Evolutionary conservation across 92 coral and sea anemone species (phyloP).

Genomic region (Actinernus sp.): DNA sequence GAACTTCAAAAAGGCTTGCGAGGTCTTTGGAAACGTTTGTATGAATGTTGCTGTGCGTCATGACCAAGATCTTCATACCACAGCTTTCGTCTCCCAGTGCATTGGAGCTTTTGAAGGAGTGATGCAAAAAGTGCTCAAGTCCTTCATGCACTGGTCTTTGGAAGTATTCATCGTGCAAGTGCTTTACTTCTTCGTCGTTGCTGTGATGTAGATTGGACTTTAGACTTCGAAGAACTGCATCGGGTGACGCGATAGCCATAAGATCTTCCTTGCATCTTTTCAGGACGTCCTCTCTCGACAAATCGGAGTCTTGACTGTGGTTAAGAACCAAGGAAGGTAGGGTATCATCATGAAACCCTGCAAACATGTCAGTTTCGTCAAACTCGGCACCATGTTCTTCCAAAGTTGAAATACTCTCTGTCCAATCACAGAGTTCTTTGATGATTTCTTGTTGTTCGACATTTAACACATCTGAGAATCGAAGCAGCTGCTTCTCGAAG

Average conservation of each 20-base stretch:
- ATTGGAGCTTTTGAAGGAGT: conserved; percentile 9
- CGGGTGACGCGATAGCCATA: conserved; percentile 90
- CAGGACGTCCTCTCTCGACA: conserved; percentile 49
- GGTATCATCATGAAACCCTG: conserved; percentile 92
- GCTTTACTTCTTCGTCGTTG: conserved; percentile 57
- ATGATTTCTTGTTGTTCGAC: conserved; percentile 53
- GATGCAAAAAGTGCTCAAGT: conserved; percentile 49
- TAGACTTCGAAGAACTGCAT: conserved; percentile 83
- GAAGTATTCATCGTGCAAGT: conserved; percentile 66
- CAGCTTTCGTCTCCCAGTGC: conserved; percentile 14
- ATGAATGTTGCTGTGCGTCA: conserved; percentile 93
- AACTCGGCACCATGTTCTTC: conserved; percentile 64
- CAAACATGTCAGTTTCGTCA: conserved; percentile 80
- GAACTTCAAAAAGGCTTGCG: conserved; percentile 60
- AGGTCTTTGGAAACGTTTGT: conserved; percentile 75
- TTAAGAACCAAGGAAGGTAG: conserved; percentile 87
- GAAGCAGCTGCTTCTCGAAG: conserved; percentile 94
- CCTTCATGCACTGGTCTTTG: conserved; percentile 80
- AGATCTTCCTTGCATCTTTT: conserved; percentile 79
- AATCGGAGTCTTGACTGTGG: conserved; percentile 48
- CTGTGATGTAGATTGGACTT: conserved; percentile 45
- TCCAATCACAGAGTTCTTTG: conserved; percentile 66
- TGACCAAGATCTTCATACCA: conserved; percentile 73
- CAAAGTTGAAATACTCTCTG: conserved; percentile 59
- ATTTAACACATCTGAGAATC: conserved; percentile 87